A percentile compares a stretch with the other conserved stretches of the same genome.
phyloP scores from a whole-genome alignment of 1,140 invertebrate genomes.

The Drosophila orena region DNA sequence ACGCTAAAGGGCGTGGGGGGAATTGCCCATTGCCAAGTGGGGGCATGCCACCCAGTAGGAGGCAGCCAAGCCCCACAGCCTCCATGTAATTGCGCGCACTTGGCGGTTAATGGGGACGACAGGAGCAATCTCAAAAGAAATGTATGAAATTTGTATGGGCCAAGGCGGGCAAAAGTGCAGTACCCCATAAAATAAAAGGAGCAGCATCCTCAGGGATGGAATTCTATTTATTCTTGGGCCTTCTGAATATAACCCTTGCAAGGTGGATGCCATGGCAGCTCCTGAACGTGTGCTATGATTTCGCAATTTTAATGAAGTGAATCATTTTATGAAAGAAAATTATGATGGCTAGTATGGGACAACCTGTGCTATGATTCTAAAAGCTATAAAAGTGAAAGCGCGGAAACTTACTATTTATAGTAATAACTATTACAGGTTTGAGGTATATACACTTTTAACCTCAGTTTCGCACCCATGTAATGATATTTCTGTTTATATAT shows the following conservation, averaged over 20 bases:
- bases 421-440: no score
- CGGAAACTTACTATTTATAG: no score
- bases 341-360: no score
- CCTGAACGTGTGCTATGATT: no score
- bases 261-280: slow-evolving; percentile 2
- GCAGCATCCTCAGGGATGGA: slow-evolving; percentile 18
- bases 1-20: not conserved
- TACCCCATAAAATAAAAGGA: slow-evolving; percentile 30
- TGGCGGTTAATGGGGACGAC: slow-evolving; percentile 77
- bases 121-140: slow-evolving; percentile 76
- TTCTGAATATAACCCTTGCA: not conserved
- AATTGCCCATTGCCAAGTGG: slow-evolving; percentile 5
- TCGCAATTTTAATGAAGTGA: not conserved
- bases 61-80: slow-evolving; percentile 5
- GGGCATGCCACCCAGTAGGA: not conserved
- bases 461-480: no score
- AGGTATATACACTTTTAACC: no score
- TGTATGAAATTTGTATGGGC: slow-evolving; percentile 78
- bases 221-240: slow-evolving; percentile 3
- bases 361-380: no score
- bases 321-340: not conserved
- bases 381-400: no score
- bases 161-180: slow-evolving; percentile 66
- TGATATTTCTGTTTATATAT: no score
- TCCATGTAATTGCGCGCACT: slow-evolving; percentile 74